Evolutionary conservation across 2,113 vertebrate species (phyloP).

Genomic region (Gopherus evgoodei): DNA sequence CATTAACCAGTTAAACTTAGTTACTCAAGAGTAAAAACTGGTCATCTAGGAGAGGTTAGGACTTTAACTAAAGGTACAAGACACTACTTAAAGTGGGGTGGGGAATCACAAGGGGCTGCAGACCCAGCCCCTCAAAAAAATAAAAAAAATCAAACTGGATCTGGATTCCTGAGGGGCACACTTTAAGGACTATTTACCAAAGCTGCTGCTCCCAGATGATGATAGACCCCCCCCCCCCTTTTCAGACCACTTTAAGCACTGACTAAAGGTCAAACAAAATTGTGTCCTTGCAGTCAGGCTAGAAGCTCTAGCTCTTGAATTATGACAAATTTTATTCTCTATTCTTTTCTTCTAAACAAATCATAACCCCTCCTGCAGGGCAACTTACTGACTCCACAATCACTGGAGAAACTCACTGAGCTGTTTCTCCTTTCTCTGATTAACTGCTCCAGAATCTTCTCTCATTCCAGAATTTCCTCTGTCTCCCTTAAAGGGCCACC

Average conservation of each 20-base stretch:
- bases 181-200: background rate
- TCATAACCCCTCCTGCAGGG: background rate
- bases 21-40: background rate
- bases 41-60: background rate
- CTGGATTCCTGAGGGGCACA: background rate
- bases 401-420: background rate
- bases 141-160: background rate
- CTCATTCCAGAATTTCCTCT: background rate
- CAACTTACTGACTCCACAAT: slow-evolving; percentile 5
- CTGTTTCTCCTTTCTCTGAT: background rate
- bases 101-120: background rate
- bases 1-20: background rate
- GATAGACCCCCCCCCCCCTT: background rate
- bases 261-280: background rate
- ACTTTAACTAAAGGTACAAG: background rate
- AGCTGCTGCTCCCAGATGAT: background rate
- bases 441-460: background rate
- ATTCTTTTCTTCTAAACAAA: background rate
- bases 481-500: background rate
- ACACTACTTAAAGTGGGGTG: background rate
- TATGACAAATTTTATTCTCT: background rate
- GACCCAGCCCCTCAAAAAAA: background rate
- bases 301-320: background rate
- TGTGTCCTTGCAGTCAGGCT: background rate
- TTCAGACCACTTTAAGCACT: background rate